phyloP scores from a whole-genome alignment of 1,140 invertebrate genomes.

The Dufourea novaeangliae region DNA sequence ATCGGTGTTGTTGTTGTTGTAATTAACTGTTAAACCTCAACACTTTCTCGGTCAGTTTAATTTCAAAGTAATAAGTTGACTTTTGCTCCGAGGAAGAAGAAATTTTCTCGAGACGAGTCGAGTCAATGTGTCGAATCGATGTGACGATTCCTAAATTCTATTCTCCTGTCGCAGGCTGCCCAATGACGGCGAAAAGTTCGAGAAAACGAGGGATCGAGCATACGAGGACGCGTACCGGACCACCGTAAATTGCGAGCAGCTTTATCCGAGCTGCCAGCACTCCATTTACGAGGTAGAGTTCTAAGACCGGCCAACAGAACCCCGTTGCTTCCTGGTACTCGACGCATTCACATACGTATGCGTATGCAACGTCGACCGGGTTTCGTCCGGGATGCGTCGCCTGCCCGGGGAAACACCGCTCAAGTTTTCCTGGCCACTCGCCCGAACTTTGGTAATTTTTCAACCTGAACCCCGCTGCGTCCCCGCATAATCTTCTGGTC shows the following conservation, averaged over 20 bases:
- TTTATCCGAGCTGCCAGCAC: slow-evolving; percentile 80
- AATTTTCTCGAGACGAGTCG: neutral
- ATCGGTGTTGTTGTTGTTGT: neutral
- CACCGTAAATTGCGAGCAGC: slow-evolving; percentile 76
- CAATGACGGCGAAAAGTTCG: slow-evolving; percentile 77
- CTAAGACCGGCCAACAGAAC: slow-evolving; percentile 49
- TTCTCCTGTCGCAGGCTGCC: slow-evolving; percentile 70
- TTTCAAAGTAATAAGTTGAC: neutral
- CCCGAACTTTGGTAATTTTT: slow-evolving; percentile 42
- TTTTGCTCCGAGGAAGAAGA: neutral
- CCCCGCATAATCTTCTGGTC: slow-evolving; percentile 25
- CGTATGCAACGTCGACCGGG: slow-evolving; percentile 30
- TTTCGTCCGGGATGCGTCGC: slow-evolving; percentile 32
- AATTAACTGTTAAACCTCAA: neutral
- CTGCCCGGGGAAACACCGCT: neutral
- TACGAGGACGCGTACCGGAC: slow-evolving; percentile 86
- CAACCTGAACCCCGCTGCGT: neutral
- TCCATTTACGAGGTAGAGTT: slow-evolving; percentile 78
- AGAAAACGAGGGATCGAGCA: slow-evolving; percentile 84
- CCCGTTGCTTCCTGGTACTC: neutral
- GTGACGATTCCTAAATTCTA: slow-evolving; percentile 14
- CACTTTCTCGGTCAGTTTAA: neutral
- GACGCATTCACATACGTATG: slow-evolving; percentile 31
- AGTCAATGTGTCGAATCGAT: neutral
- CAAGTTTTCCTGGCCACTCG: slow-evolving; percentile 39